phyloP scores from a whole-genome alignment of 2,113 vertebrate genomes.

The Tragelaphus strepsiceros region DNA sequence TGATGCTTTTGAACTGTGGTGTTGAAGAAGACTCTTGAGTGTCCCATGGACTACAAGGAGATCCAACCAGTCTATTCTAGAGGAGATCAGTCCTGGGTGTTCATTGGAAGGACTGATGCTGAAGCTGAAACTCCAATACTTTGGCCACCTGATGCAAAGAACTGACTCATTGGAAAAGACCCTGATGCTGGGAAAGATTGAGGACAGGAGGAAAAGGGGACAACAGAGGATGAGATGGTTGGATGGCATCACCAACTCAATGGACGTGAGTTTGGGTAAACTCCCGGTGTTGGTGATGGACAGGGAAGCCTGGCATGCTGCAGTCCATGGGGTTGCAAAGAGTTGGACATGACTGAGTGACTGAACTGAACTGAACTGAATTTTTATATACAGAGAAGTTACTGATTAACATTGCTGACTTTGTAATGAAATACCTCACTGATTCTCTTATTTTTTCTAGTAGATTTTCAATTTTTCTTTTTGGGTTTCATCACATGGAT shows the following conservation, averaged over 20 bases:
- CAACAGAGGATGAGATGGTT: neutral
- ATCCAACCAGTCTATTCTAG: neutral
- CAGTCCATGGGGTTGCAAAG: neutral
- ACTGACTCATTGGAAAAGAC: neutral
- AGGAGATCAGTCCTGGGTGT: neutral
- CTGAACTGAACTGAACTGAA: neutral
- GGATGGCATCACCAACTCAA: neutral
- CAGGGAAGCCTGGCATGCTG: neutral
- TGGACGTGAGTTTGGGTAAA: neutral
- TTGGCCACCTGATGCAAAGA: neutral
- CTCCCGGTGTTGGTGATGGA: rapidly evolving
- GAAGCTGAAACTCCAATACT: neutral
- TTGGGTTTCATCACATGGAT: neutral
- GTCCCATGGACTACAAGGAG: neutral
- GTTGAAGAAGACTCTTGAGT: neutral
- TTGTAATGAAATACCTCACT: neutral
- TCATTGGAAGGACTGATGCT: neutral
- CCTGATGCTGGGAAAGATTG: neutral
- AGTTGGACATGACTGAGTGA: neutral
- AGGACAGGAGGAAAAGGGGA: neutral
- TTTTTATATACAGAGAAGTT: neutral
- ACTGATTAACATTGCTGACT: neutral
- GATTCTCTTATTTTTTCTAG: neutral
- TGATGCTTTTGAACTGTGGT: neutral
- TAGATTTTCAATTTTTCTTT: neutral